A percentile compares a stretch with the other conserved stretches of the same genome.
Evolutionary conservation across 2,888 invertebrate species (phyloP).

Genomic region (Trichacis sp.): DNA sequence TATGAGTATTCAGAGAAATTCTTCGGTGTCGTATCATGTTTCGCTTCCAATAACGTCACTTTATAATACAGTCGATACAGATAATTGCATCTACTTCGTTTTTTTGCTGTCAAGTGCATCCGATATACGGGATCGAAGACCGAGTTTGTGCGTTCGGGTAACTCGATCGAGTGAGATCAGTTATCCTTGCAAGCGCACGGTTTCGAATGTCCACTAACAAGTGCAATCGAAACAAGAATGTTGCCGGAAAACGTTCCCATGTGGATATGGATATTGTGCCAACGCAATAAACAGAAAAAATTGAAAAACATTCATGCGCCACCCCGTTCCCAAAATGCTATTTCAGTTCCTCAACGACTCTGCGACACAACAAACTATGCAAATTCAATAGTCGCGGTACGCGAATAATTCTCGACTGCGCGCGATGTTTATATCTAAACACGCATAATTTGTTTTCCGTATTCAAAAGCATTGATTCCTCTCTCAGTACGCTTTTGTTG

Average conservation of each 20-base stretch:
- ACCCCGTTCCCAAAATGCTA: not conserved
- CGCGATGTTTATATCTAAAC: not conserved
- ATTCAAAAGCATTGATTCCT: too few species aligned
- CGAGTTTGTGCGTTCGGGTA: constrained; percentile 7
- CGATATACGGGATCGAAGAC: constrained; percentile 1
- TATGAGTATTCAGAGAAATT: too few species aligned
- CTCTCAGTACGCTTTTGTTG: too few species aligned
- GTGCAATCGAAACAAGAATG: constrained; percentile 1
- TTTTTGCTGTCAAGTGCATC: not conserved
- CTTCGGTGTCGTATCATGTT: too few species aligned
- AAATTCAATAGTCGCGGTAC: not conserved
- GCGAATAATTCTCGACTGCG: not conserved
- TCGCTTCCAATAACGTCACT: too few species aligned
- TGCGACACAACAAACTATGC: constrained; percentile 2
- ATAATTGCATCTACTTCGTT: constrained; percentile 1
- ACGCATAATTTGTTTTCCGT: too few species aligned
- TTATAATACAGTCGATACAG: not conserved
- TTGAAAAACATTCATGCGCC: not conserved
- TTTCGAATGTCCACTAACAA: constrained; percentile 7
- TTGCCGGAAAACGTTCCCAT: not conserved
- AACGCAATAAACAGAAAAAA: not conserved
- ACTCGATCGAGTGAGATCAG: constrained; percentile 6
- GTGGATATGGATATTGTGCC: not conserved
- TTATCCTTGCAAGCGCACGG: not conserved
- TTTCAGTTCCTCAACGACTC: not conserved